phyloP scores from a whole-genome alignment of 2,888 invertebrate genomes.

The Emesis russula region DNA sequence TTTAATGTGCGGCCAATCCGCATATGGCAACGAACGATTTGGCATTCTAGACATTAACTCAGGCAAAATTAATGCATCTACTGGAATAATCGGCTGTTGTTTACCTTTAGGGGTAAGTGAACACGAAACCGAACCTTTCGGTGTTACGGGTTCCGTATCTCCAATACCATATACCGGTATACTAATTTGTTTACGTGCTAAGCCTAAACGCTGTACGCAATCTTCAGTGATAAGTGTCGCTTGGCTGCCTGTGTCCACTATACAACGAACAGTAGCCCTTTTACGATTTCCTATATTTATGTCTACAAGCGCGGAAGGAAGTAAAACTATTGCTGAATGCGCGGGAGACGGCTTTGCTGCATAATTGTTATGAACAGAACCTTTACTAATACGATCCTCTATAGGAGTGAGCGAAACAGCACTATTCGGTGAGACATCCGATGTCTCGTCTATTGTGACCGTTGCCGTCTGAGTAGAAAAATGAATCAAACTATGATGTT shows the following conservation, averaged over 20 bases:
- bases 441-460: no score
- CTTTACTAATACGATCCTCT: background rate
- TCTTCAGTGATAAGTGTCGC: background rate
- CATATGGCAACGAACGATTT: background rate
- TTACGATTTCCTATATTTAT: conserved; percentile 1
- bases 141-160: background rate
- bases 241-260: background rate
- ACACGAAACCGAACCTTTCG: background rate
- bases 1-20: background rate
- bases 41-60: background rate
- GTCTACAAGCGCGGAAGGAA: background rate
- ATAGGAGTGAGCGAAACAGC: background rate
- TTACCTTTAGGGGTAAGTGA: background rate
- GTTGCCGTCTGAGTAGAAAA: background rate
- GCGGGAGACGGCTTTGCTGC: background rate
- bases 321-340: background rate
- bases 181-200: background rate
- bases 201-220: background rate
- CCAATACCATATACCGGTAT: background rate
- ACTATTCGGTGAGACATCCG: background rate
- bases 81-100: background rate
- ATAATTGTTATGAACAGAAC: background rate
- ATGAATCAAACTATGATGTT: conserved; percentile 22
- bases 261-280: background rate
- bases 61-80: background rate